Evolutionary conservation across 2,888 invertebrate genomes (phyloP).

Genomic region (Oscheius sp.): DNA sequence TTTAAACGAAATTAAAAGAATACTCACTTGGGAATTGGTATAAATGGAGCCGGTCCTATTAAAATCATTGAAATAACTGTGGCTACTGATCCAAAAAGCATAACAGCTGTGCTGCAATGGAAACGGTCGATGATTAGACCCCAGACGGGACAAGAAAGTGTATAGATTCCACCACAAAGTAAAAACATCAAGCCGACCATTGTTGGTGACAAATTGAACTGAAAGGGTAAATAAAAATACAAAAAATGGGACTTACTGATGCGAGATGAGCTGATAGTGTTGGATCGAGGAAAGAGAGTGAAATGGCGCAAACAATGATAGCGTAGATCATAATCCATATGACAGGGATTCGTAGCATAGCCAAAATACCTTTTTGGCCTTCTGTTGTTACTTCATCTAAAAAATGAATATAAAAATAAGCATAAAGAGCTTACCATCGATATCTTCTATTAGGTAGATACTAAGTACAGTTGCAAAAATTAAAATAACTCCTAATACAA

Average conservation of each 20-base stretch:
- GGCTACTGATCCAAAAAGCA: constrained; percentile 65
- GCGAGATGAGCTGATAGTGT: constrained; percentile 86
- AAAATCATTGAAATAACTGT: constrained; percentile 68
- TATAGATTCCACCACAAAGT: constrained; percentile 68
- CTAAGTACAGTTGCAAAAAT: constrained; percentile 59
- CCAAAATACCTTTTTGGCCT: constrained; percentile 62
- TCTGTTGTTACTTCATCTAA: constrained; percentile 38
- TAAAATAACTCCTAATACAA: constrained; percentile 63
- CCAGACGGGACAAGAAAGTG: constrained; percentile 65
- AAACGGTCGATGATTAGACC: constrained; percentile 66
- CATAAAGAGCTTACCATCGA: constrained; percentile 44
- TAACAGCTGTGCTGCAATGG: constrained; percentile 57
- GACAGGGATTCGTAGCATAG: constrained; percentile 60
- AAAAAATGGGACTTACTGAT: constrained; percentile 44
- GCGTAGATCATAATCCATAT: constrained; percentile 68
- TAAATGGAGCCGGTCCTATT: constrained; percentile 69
- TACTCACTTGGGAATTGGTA: constrained; percentile 56
- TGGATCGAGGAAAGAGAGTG: constrained; percentile 80
- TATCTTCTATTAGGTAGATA: constrained; percentile 57
- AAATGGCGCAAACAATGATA: constrained; percentile 68
- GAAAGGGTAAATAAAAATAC: constrained; percentile 36
- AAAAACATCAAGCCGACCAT: constrained; percentile 69
- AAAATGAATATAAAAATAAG: neutral
- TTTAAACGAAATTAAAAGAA: neutral
- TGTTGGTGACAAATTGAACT: constrained; percentile 68